These are phyloP conservation scores for Drosophila longiperda DNA, from an alignment of 2,888 invertebrate genomes.

Conservation along the genomic window DNA sequence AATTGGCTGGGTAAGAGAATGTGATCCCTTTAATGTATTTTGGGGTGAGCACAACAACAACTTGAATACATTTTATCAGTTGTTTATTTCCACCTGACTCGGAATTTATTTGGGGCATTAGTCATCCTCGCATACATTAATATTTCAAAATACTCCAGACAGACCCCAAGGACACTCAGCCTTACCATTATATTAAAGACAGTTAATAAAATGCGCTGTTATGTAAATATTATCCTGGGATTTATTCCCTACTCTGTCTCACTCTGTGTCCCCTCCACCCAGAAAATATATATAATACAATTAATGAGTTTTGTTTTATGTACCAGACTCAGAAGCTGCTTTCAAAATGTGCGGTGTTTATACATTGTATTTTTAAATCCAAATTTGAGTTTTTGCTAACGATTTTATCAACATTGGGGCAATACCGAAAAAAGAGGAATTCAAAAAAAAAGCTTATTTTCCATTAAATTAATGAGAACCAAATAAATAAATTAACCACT, in stretches of 20 bases:
- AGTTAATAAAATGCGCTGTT: constrained; percentile 57
- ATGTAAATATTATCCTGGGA: constrained; percentile 11
- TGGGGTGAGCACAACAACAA: neutral
- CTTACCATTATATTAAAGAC: constrained; percentile 44
- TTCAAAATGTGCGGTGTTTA: constrained; percentile 31
- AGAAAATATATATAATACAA: constrained; percentile 38
- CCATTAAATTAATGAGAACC: constrained; percentile 19
- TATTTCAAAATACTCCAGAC: constrained; percentile 25
- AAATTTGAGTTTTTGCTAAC: constrained; percentile 17
- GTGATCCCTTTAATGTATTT: neutral
- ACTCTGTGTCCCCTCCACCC: neutral
- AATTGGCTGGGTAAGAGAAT: constrained; percentile 34
- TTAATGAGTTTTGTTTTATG: constrained; percentile 58
- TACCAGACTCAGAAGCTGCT: constrained; percentile 15
- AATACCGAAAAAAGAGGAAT: neutral
- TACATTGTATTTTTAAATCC: constrained; percentile 33
- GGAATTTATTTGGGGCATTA: neutral
- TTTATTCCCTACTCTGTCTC: constrained; percentile 9
- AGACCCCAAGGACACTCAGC: neutral
- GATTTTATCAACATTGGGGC: constrained; percentile 1
- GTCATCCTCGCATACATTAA: constrained; percentile 8
- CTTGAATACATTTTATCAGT: neutral
- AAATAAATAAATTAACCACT: constrained; percentile 29
- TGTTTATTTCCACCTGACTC: constrained; percentile 5
- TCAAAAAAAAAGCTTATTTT: constrained; percentile 35